A percentile compares a stretch with the other conserved stretches of the same genome.
phyloP scores from a whole-genome alignment of 2,113 vertebrate genomes.

The Podarcis cretensis region DNA sequence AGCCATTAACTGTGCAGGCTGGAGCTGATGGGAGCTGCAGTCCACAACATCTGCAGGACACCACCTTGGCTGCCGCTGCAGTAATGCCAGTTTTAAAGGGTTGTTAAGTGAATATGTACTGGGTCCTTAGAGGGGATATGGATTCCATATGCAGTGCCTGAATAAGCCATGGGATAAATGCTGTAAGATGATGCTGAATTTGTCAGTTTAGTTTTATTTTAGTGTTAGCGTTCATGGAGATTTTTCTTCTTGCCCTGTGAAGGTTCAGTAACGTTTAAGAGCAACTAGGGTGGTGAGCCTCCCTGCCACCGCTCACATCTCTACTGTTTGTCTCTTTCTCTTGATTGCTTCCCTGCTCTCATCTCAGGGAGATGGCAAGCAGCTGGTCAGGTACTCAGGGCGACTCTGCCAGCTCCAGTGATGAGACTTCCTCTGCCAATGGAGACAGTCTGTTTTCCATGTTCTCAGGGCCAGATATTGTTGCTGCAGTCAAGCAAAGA shows the following conservation, averaged over 20 bases:
- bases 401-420: constrained; percentile 96
- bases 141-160: background rate
- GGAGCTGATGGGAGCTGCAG: background rate
- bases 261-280: background rate
- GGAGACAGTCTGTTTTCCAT: constrained; percentile 99
- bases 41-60: background rate
- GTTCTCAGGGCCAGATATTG: constrained; percentile 98
- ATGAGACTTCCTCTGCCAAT: constrained; percentile 96
- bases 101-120: background rate
- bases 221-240: background rate
- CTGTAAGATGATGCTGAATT: too few species aligned
- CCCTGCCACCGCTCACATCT: too few species aligned
- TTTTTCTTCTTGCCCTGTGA: background rate
- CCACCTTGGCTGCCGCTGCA: background rate
- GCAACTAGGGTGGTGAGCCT: background rate
- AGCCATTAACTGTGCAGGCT: background rate
- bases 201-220: background rate
- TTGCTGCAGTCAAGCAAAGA: constrained; percentile 97
- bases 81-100: background rate
- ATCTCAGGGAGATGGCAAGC: constrained; percentile 88
- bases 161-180: background rate
- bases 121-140: background rate
- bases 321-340: background rate
- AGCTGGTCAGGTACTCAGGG: constrained; percentile 96
- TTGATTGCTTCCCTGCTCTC: constrained; percentile 1